phyloP scores from a whole-genome alignment of 2,888 invertebrate species.

The Papilio protenor region DNA sequence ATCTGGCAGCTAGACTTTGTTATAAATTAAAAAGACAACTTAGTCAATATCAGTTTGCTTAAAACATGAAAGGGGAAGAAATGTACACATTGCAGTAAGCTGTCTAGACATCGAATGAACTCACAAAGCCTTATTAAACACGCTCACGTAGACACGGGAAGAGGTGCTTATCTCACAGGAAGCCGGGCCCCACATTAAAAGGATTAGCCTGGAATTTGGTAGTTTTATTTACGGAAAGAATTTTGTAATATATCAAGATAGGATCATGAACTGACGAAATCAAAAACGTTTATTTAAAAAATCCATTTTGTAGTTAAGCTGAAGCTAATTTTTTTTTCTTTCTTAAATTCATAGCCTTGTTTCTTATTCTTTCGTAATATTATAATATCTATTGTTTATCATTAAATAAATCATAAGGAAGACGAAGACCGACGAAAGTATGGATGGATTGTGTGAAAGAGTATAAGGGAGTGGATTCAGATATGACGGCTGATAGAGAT shows the following conservation, averaged over 20 bases:
- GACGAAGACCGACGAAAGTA: no score
- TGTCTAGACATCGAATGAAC: conserved; percentile 27
- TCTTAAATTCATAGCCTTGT: no score
- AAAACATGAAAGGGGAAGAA: conserved; percentile 5
- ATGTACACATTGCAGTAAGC: not conserved
- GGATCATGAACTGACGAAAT: not conserved
- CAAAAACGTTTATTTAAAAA: not conserved
- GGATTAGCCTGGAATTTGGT: conserved; percentile 15
- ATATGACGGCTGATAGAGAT: no score
- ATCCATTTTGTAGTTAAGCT: not conserved
- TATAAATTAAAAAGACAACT: not conserved
- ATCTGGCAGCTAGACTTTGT: not conserved
- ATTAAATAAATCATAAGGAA: no score
- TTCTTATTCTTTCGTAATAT: no score
- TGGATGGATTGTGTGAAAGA: no score
- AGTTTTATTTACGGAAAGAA: not conserved
- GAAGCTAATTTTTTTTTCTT: not conserved
- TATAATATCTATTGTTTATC: no score
- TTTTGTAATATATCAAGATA: not conserved
- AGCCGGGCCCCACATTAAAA: not conserved
- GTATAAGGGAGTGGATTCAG: no score
- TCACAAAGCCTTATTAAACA: conserved; percentile 19
- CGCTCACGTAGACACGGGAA: conserved; percentile 4
- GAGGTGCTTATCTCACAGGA: conserved; percentile 17
- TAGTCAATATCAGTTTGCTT: not conserved